Percentiles rank a stretch among this genome's conserved stretches.
Evolutionary conservation across 2,797 vertebrate species (phyloP).

Genomic region (Pantherophis vulpinus): DNA sequence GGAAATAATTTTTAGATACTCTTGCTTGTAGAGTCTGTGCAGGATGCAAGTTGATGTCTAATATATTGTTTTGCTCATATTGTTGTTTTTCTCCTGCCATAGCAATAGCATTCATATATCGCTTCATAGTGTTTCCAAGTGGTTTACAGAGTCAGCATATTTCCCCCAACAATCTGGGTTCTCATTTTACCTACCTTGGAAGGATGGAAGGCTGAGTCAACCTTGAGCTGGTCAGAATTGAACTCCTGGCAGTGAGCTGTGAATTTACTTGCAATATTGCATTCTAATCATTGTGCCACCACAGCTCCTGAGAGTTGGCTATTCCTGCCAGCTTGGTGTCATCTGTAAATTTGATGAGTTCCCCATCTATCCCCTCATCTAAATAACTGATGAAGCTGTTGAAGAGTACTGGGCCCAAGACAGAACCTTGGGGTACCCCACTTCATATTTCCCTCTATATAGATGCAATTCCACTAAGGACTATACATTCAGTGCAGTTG

Average conservation of each 20-base stretch:
- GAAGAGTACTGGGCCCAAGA: background rate
- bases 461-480: background rate
- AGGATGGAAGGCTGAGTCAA: background rate
- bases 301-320: background rate
- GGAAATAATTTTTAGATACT: constrained; percentile 32
- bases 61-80: background rate
- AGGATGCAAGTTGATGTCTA: background rate
- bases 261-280: background rate
- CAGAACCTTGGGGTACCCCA: background rate
- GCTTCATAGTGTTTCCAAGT: background rate
- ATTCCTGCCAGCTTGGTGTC: background rate
- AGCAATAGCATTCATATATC: background rate
- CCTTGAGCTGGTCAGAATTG: background rate
- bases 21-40: background rate
- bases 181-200: background rate
- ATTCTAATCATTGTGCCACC: background rate
- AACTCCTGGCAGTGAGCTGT: background rate
- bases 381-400: background rate
- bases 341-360: background rate
- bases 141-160: background rate
- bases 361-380: background rate
- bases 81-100: background rate
- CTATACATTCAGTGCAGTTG: background rate
- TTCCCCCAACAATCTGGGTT: background rate
- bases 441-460: background rate